Evolutionary conservation across 2,113 vertebrate species (phyloP), one percentile per base, ranked within the genome.

Genomic region (Piaya cayana): DNA sequence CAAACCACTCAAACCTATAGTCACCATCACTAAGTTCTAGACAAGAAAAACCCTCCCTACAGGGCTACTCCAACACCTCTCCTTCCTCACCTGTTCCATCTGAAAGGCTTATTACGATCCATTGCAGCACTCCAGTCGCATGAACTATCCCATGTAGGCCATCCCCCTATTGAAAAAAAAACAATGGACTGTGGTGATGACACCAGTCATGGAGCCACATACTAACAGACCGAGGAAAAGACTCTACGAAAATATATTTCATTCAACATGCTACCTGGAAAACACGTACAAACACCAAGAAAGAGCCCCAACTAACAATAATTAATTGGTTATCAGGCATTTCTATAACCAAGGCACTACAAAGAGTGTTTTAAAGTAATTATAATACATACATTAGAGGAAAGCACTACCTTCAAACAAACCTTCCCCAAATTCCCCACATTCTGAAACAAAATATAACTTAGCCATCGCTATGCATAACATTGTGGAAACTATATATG

Each of bases 401-500:
- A 86, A 86, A 92, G 16, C 7, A 36, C 16, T 26, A 13, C 29
- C 12, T 79, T 8, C 1, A 91, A 87, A 62, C 6, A 67, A 62
- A 20, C 11, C 20, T 11, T 22, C 11, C 30, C 4, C 8, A 32
- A n/a, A 12, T 9, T 32, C 37, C 3, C 2, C 6, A 8, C 5
- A 1, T 8, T 25, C 8, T 43, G n/a, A 49, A 80, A 9, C 2
- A 2, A 1, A 5, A 3, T 0, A 9, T 1, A 1, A 6, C 36
- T 76, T 23, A 52, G 20, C 6, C 6, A 11, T 20, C 32, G 2
- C 19, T 32, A 42, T 16, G n/a, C 3, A 3, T 20, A 13, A 55
- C 17, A 21, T 8, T 9, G 8, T 4, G 0, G 11, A 27, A 75
- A 3, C 4, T 9, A 12, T 0, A 0, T 1, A 63, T 8, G 2